Evolutionary conservation across 1,140 invertebrate genomes (phyloP), one percentile per base, ranked within the genome.

Genomic region (Mylabris phalerata): DNA sequence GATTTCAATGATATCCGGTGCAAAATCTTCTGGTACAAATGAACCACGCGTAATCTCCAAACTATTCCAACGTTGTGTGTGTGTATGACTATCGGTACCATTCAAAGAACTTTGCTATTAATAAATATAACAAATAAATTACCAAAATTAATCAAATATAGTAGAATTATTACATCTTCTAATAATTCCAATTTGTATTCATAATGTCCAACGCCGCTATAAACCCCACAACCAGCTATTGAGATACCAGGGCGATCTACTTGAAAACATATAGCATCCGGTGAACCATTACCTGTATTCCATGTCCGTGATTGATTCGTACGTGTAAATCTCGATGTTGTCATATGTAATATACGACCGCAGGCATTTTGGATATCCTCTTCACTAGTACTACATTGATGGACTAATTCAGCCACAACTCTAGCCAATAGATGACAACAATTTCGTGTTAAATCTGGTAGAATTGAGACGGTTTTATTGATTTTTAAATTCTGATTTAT

Each of bases 271-370:
- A 99, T 93, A 3, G 95, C 95, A 78, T 99, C 96, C 0, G 95
- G 92, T 24, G 92, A 94, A 38, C 95, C 95, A 75, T 94, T 95
- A 3, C 94, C 94, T 2, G 94, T 96, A 69, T 98, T 97, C 96
- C 96, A 98, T 2, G 91, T 91, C 41, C 91, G 83, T 40, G 85
- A 88, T 67, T 89, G 84, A 73, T 93, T 95, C 7, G 90, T 88
- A 50, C 92, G 84, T 5, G 90, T 89, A 72, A 98, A 98, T 13
- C 95, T 82, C 25, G 88, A 92, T 0, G 93, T 92, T 2, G 93
- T 95, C 41, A 87, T 83, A 46, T 93, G 85, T 60, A 95, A 78
- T 42, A 88, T 82, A 41, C 87, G 75, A 1, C 84, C 84, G 64
- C 82, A 83, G 4, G 76, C 77, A 7, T 77, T 77, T 71, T 82